Evolutionary conservation across 1,140 invertebrate species (phyloP).

Genomic region (Oryctes rhinoceros): DNA sequence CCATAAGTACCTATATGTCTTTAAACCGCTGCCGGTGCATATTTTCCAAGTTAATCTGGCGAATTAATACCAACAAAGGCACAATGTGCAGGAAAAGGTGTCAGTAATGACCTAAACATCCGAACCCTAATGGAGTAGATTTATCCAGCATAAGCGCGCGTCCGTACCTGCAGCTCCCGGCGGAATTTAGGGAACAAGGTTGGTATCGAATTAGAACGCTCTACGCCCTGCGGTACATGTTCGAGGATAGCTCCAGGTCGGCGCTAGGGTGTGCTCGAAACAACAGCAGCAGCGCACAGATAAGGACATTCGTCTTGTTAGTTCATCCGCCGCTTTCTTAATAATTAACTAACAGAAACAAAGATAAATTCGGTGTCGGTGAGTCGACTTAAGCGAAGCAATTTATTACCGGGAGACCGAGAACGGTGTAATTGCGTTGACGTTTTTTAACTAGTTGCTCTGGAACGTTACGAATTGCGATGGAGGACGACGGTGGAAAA

Average conservation of each 20-base stretch:
- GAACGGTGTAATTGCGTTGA: conserved; percentile 7
- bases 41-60: background rate
- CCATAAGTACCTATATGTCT: too few relatives aligned
- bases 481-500: background rate
- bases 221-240: background rate
- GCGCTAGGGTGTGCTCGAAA: background rate
- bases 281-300: background rate
- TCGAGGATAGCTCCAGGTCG: background rate
- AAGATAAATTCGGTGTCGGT: conserved; percentile 9
- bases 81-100: background rate
- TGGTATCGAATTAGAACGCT: background rate
- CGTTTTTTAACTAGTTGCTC: background rate
- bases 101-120: background rate
- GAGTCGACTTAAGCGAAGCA: conserved; percentile 1
- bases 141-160: background rate
- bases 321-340: conserved; percentile 2
- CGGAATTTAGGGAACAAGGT: background rate
- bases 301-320: conserved; percentile 1
- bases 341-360: conserved; percentile 6
- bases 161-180: conserved; percentile 3
- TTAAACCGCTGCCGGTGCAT: background rate
- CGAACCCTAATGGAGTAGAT: conserved; percentile 10
- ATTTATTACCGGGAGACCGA: background rate
- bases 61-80: background rate
- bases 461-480: background rate